A percentile compares a stretch with the other conserved stretches of the same genome.
These are phyloP conservation scores for Azemiops feae DNA, from an alignment of 2,113 vertebrate genomes.

Conservation along the genomic window DNA sequence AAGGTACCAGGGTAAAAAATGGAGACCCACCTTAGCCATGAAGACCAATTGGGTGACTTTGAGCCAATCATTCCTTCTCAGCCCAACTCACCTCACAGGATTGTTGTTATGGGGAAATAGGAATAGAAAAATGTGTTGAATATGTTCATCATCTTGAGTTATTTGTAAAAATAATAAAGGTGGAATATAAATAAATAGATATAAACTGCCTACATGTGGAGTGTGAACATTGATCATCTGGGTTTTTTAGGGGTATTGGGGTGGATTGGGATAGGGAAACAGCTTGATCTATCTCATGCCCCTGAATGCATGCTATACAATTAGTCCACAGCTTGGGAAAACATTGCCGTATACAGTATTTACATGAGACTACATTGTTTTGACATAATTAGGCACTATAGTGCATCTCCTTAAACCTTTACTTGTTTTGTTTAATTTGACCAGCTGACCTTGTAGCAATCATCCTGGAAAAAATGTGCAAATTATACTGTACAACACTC, in stretches of 20 bases:
- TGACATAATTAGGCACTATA: not conserved
- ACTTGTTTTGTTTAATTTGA: not conserved
- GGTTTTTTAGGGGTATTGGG: not conserved
- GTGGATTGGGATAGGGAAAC: not conserved
- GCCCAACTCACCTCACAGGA: too few species aligned
- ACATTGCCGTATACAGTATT: not conserved
- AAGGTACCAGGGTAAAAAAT: too few species aligned
- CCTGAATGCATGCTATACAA: not conserved
- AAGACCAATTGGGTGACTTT: too few species aligned
- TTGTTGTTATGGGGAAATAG: too few species aligned
- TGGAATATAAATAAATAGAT: not conserved
- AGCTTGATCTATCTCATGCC: not conserved
- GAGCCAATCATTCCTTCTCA: too few species aligned
- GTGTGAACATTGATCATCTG: not conserved
- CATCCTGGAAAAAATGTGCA: not conserved
- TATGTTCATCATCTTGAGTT: too few species aligned
- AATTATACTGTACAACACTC: not conserved
- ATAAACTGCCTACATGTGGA: not conserved
- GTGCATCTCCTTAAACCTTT: not conserved
- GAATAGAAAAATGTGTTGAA: too few species aligned
- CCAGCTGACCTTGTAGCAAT: conserved; percentile 26
- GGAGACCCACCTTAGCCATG: too few species aligned
- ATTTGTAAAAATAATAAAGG: too few species aligned
- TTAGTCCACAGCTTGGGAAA: not conserved
- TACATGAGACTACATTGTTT: not conserved